Conservation (phyloP, 2,113 vertebrate species). For the Mohoua ochrocephala region DNA sequence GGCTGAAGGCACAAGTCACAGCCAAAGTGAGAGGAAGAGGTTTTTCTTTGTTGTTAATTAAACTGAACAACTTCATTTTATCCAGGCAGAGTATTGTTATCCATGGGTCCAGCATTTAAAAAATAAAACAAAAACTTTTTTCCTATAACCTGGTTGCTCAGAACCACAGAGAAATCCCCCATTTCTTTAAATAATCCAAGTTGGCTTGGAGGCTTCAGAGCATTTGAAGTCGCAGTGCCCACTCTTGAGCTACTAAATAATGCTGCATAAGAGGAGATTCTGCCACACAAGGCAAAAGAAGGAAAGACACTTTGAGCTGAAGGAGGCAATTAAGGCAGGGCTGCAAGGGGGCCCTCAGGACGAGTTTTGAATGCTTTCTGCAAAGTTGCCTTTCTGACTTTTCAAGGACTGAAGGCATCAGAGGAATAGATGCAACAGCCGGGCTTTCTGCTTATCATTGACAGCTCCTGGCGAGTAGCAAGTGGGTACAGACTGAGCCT, state of each 20-base stretch:
- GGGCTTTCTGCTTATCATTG: not conserved
- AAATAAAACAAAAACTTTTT: not conserved
- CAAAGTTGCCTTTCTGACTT: not conserved
- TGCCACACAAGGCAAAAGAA: not conserved
- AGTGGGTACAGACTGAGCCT: not conserved
- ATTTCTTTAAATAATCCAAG: not conserved
- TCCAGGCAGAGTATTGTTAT: not conserved
- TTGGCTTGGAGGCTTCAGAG: not conserved
- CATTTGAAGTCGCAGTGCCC: not conserved
- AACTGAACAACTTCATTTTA: not conserved
- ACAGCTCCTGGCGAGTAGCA: not conserved
- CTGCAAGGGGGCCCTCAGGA: not conserved
- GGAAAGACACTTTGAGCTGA: not conserved
- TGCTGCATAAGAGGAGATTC: not conserved
- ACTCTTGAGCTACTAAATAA: constrained; percentile 18
- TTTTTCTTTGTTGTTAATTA: not conserved
- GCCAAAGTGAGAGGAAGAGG: not conserved
- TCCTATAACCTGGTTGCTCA: not conserved
- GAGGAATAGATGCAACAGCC: not conserved
- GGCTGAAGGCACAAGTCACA: not conserved
- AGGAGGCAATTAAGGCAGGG: not conserved
- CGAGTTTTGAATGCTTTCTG: not conserved
- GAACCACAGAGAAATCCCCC: not conserved
- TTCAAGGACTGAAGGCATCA: not conserved
- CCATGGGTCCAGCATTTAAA: not conserved